Evolutionary conservation across 2,797 vertebrate genomes (phyloP).

Genomic region (Trachurus trachurus): DNA sequence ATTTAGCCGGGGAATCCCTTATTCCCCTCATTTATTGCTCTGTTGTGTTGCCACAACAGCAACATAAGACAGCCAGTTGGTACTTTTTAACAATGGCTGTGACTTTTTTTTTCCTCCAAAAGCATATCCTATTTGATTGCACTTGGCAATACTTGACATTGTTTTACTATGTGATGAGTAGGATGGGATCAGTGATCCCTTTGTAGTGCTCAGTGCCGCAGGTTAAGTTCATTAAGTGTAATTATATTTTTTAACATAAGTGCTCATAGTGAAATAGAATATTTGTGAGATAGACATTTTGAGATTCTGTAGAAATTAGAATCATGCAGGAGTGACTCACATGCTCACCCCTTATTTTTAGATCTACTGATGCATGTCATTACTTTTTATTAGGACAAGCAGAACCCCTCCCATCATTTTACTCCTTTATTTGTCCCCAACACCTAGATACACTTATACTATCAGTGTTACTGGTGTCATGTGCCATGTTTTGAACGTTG

Average conservation of each 20-base stretch:
- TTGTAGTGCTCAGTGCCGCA: constrained; percentile 24
- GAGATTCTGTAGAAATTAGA: constrained; percentile 17
- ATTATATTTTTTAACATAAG: constrained; percentile 13
- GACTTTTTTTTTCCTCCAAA: constrained; percentile 5
- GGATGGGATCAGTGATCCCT: constrained; percentile 32
- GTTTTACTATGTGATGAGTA: constrained; percentile 33
- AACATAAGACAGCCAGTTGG: constrained; percentile 7
- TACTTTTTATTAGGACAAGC: too few species aligned
- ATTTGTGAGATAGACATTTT: constrained; percentile 56
- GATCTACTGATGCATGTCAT: too few species aligned
- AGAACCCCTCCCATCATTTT: too few species aligned
- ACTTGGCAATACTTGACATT: constrained; percentile 40
- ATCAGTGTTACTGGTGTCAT: background rate
- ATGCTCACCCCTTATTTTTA: background rate
- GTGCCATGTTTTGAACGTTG: background rate
- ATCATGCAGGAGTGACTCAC: constrained; percentile 1
- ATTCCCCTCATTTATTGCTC: constrained; percentile 34
- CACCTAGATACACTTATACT: background rate
- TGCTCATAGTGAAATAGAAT: constrained; percentile 44
- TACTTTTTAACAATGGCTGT: constrained; percentile 32
- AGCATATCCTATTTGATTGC: constrained; percentile 42
- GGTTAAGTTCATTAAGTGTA: constrained; percentile 32
- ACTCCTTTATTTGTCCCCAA: background rate
- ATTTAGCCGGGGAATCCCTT: constrained; percentile 42
- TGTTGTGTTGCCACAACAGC: constrained; percentile 40